These are phyloP conservation scores for Exephanes ischioxanthus DNA, from an alignment of 2,888 invertebrate species.

Conservation along the genomic window DNA sequence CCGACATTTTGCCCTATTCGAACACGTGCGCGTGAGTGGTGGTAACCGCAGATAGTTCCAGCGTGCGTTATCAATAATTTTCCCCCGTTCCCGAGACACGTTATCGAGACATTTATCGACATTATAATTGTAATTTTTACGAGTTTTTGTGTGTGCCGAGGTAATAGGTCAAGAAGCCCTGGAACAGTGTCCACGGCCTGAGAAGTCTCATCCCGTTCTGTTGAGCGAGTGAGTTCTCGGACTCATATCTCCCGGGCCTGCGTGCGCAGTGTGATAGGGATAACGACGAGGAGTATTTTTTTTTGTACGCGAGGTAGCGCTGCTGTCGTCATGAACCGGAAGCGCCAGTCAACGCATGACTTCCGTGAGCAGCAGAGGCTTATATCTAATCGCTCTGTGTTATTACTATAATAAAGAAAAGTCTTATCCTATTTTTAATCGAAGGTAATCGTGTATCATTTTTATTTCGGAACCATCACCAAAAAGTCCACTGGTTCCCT, in stretches of 20 bases:
- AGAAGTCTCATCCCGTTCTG: no score
- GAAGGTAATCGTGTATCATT: background rate
- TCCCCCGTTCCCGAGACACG: no score
- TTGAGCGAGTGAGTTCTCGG: background rate
- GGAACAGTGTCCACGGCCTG: no score
- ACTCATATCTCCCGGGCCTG: background rate
- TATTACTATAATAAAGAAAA: background rate
- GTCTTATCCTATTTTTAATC: background rate
- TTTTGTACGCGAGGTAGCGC: background rate
- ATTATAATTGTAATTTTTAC: no score
- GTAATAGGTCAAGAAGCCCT: no score
- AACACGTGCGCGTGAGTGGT: no score
- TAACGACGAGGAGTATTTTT: background rate
- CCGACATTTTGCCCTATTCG: no score
- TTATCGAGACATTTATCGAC: no score
- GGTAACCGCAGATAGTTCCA: no score
- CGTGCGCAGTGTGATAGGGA: background rate
- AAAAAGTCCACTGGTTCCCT: no score
- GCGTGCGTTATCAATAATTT: no score
- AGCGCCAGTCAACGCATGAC: background rate
- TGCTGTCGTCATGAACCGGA: background rate
- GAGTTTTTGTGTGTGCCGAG: no score
- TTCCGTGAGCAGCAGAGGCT: background rate
- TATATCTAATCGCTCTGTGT: background rate
- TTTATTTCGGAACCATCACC: background rate